These are phyloP conservation scores for Chaenocephalus aceratus DNA, from an alignment of 2,113 vertebrate species.

Conservation along the genomic window DNA sequence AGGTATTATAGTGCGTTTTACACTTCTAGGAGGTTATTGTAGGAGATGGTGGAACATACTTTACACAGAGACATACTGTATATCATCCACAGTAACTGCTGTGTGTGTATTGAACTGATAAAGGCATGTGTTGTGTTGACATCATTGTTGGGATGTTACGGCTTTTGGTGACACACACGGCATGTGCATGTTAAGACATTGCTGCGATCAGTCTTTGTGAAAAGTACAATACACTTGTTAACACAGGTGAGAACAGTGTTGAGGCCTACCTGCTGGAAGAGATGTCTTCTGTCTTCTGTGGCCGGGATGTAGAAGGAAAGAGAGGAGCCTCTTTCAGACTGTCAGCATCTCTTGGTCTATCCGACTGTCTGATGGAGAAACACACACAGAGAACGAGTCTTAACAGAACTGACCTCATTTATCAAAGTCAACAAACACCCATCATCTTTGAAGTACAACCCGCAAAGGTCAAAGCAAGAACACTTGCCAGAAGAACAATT, in stretches of 20 bases:
- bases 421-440: not conserved
- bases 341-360: conserved; percentile 23
- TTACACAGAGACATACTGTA: not conserved
- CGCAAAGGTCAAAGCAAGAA: not conserved
- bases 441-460: not conserved
- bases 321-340: conserved; percentile 20
- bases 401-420: not conserved
- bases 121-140: not conserved
- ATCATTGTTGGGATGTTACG: not conserved
- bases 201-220: not conserved
- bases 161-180: not conserved
- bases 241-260: not conserved
- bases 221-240: too few relatives aligned
- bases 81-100: not conserved
- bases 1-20: not conserved
- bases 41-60: not conserved
- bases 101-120: not conserved
- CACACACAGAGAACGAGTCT: not conserved
- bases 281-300: conserved; percentile 7
- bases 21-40: not conserved
- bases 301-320: conserved; percentile 7
- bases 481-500: not conserved
- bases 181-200: not conserved
- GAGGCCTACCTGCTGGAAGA: conserved; percentile 44
- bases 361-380: conserved; percentile 9